A percentile compares a stretch with the other conserved stretches of the same genome.
Evolutionary conservation across 2,888 invertebrate genomes (phyloP).

Genomic region (Dasypolia templi): DNA sequence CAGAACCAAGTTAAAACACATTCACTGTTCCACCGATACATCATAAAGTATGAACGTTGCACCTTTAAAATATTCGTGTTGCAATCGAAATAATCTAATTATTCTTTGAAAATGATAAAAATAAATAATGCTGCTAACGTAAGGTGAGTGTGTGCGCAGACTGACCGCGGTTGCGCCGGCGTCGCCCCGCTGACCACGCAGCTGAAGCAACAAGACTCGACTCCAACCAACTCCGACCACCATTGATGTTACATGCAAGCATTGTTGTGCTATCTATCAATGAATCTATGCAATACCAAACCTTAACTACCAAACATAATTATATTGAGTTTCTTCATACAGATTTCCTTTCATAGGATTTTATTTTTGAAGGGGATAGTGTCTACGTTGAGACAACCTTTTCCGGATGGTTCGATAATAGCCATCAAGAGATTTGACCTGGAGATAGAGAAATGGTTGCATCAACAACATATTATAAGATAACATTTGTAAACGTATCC

Average conservation of each 20-base stretch:
- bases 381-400: neutral
- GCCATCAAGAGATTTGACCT: fast-evolving
- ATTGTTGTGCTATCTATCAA: slow-evolving; percentile 85
- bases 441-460: neutral
- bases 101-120: slow-evolving; percentile 53
- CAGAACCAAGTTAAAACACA: slow-evolving; percentile 50
- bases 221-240: slow-evolving; percentile 72
- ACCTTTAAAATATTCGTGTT: slow-evolving; percentile 45
- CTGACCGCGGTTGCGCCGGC: slow-evolving; percentile 78
- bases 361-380: neutral
- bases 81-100: slow-evolving; percentile 36
- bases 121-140: slow-evolving; percentile 69
- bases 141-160: slow-evolving; percentile 73
- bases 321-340: slow-evolving; percentile 66
- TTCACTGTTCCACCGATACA: slow-evolving; percentile 61
- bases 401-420: neutral
- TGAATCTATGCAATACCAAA: slow-evolving; percentile 83
- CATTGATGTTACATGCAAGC: slow-evolving; percentile 83
- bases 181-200: slow-evolving; percentile 82
- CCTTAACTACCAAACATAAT: slow-evolving; percentile 58
- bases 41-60: slow-evolving; percentile 36
- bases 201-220: slow-evolving; percentile 79
- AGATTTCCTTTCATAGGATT: slow-evolving; percentile 66
- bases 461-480: neutral
- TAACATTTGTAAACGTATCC: too few species aligned